A percentile compares a stretch with the other conserved stretches of the same genome.
Evolutionary conservation across 2,888 invertebrate species (phyloP).

Genomic region (Ceratothoa steindachneri): DNA sequence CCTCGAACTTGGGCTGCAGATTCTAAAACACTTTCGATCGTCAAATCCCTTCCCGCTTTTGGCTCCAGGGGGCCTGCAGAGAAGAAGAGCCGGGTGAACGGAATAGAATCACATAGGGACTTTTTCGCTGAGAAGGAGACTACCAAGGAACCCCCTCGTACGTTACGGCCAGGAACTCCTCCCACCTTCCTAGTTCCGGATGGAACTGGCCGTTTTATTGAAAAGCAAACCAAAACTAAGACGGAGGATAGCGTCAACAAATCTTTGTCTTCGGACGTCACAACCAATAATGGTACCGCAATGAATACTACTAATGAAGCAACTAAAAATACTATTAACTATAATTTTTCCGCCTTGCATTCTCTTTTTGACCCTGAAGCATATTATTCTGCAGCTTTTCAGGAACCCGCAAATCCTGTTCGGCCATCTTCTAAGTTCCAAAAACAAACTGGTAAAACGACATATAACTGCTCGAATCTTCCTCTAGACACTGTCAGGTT

Average conservation of each 20-base stretch:
- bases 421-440: neutral
- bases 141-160: neutral
- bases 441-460: neutral
- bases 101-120: neutral
- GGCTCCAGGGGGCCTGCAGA: neutral
- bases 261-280: neutral
- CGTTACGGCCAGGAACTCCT: slow-evolving; percentile 24
- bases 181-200: slow-evolving; percentile 21
- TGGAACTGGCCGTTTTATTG: neutral
- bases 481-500: neutral
- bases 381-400: neutral
- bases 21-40: neutral
- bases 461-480: neutral
- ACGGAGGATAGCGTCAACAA: neutral
- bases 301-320: neutral
- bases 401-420: neutral
- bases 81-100: neutral
- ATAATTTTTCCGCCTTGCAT: neutral
- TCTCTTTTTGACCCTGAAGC: neutral
- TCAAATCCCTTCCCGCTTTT: neutral
- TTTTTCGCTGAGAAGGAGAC: neutral
- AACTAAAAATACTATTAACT: neutral
- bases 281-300: neutral
- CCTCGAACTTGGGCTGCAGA: neutral
- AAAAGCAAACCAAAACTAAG: neutral